Evolutionary conservation across 2,797 vertebrate species (phyloP).

Genomic region (Crocodylus rhombifer): DNA sequence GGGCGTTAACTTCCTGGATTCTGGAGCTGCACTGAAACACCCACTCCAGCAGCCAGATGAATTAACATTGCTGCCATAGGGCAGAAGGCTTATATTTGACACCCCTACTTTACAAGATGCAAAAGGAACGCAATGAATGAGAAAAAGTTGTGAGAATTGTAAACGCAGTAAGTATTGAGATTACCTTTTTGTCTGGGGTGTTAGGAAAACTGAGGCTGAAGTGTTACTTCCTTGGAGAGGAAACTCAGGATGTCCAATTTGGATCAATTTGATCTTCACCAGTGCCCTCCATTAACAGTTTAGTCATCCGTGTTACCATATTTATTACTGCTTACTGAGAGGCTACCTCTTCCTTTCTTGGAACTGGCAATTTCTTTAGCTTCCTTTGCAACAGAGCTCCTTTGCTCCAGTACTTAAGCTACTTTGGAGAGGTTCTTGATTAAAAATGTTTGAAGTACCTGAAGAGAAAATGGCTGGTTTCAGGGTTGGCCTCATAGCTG

Average conservation of each 20-base stretch:
- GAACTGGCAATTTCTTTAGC: neutral
- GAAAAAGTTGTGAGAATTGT: neutral
- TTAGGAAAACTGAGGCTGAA: neutral
- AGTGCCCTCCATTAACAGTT: neutral
- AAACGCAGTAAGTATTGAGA: neutral
- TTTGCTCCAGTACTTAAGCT: neutral
- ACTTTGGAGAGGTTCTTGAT: neutral
- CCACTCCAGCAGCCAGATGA: too few species aligned
- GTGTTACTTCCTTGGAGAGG: slow-evolving; percentile 10
- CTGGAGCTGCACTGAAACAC: too few species aligned
- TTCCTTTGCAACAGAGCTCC: neutral
- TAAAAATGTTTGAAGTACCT: neutral
- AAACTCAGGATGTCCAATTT: slow-evolving; percentile 12
- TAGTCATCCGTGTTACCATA: neutral
- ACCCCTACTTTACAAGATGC: neutral
- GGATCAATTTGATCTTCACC: neutral
- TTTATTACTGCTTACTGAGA: neutral
- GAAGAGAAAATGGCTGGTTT: neutral
- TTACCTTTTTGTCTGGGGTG: neutral
- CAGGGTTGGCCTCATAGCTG: neutral
- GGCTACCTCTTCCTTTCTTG: neutral
- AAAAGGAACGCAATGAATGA: neutral
- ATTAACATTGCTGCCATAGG: too few species aligned
- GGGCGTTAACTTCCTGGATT: too few species aligned
- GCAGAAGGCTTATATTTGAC: too few species aligned